Percentiles rank a stretch among this genome's conserved stretches.
Evolutionary conservation across 2,888 invertebrate genomes (phyloP).

Genomic region (Lottia gigantea): DNA sequence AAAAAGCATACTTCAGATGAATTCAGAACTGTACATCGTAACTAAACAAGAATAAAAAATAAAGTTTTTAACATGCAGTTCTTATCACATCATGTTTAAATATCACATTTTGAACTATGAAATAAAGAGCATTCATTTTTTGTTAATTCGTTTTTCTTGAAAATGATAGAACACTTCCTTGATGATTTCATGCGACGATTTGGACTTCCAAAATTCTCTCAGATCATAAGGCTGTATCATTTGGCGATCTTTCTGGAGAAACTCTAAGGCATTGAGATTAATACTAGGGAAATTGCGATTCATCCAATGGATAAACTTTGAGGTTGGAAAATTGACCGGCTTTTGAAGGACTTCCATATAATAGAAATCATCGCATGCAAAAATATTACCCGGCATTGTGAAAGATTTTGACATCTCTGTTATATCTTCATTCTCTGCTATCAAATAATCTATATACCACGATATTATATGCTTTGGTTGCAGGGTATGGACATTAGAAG

Average conservation of each 20-base stretch:
- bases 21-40: no score
- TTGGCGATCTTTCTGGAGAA: slow-evolving; percentile 26
- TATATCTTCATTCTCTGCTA: slow-evolving; percentile 59
- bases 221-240: neutral
- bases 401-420: slow-evolving; percentile 59
- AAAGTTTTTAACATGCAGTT: no score
- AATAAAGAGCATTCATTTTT: no score
- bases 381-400: slow-evolving; percentile 54
- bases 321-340: slow-evolving; percentile 52
- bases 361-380: slow-evolving; percentile 57
- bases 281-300: slow-evolving; percentile 48
- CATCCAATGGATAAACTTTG: slow-evolving; percentile 55
- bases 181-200: slow-evolving; percentile 45
- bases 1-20: no score
- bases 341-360: slow-evolving; percentile 50
- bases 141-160: slow-evolving; percentile 36
- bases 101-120: no score
- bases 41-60: no score
- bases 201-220: slow-evolving; percentile 32
- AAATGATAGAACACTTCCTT: slow-evolving; percentile 57
- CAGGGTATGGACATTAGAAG: slow-evolving; percentile 15
- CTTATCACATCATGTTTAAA: no score
- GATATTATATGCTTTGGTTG: slow-evolving; percentile 27
- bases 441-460: slow-evolving; percentile 58
- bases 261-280: slow-evolving; percentile 36